A percentile compares a stretch with the other conserved stretches of the same genome.
Evolutionary conservation across 2,113 vertebrate genomes (phyloP).

Genomic region (Pseudorectes ferrugineus): DNA sequence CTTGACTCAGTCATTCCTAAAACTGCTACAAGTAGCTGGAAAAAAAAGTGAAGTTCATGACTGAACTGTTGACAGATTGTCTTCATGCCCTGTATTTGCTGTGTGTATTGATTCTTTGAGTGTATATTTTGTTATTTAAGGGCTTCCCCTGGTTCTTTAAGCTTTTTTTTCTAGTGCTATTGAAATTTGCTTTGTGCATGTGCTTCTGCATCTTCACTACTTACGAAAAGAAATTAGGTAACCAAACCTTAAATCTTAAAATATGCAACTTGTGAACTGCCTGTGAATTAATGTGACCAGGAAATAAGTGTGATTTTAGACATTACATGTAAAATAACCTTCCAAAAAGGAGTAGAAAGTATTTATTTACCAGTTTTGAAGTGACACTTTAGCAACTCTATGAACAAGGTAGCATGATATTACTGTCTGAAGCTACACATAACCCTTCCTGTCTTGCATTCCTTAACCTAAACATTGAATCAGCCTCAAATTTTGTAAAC

Average conservation of each 20-base stretch:
- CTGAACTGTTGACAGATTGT: neutral
- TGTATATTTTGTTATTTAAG: neutral
- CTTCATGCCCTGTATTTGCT: neutral
- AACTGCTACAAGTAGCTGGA: neutral
- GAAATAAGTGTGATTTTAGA: neutral
- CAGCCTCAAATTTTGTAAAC: neutral
- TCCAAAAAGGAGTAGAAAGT: neutral
- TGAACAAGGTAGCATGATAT: neutral
- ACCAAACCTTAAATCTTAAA: neutral
- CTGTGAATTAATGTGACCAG: neutral
- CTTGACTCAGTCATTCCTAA: neutral
- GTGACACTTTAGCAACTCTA: neutral
- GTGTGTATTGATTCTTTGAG: neutral
- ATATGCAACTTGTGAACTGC: rapidly evolving
- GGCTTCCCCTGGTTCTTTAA: rapidly evolving
- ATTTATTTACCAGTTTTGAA: neutral
- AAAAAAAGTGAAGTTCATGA: neutral
- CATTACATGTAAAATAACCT: neutral
- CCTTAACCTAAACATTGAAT: neutral
- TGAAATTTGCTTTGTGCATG: neutral
- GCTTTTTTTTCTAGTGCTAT: neutral
- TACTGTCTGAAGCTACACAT: neutral
- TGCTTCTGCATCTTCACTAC: neutral
- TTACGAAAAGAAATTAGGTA: neutral
- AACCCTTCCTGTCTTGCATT: neutral